A percentile compares a stretch with the other conserved stretches of the same genome.
phyloP scores from a whole-genome alignment of 2,888 invertebrate species.

The Ochropleura plecta region DNA sequence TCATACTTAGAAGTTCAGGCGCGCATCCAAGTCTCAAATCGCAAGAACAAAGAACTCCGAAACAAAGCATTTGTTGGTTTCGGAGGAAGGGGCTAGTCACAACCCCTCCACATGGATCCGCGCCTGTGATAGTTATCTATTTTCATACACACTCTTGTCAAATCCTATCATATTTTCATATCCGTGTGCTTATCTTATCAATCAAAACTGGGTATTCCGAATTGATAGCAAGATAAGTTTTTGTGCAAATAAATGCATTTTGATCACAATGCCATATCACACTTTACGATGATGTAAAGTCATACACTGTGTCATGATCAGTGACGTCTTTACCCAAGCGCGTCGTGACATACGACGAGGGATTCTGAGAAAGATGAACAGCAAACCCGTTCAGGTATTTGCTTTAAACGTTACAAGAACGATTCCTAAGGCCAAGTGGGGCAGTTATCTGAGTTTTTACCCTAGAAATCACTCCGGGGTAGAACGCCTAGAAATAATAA shows the following conservation, averaged over 20 bases:
- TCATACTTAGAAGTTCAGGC: conserved; percentile 8
- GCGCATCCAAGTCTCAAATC: conserved; percentile 39
- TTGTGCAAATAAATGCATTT: conserved; percentile 6
- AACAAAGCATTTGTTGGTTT: conserved; percentile 18
- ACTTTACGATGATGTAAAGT: background rate
- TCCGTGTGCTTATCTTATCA: conserved; percentile 3
- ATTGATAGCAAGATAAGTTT: background rate
- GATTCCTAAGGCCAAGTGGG: conserved; percentile 6
- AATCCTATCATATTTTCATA: conserved; percentile 11
- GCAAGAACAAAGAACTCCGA: conserved; percentile 20
- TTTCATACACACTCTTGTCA: conserved; percentile 17
- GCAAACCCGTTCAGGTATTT: conserved; percentile 21
- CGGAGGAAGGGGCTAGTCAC: conserved; percentile 23
- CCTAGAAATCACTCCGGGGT: background rate
- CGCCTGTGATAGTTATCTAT: conserved; percentile 42
- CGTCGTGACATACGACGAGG: conserved; percentile 15
- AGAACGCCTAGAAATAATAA: conserved; percentile 19
- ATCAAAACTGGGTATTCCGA: background rate
- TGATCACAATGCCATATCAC: background rate
- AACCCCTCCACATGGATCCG: conserved; percentile 25
- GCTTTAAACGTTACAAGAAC: conserved; percentile 30
- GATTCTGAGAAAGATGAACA: background rate
- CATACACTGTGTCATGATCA: background rate
- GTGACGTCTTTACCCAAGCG: conserved; percentile 21
- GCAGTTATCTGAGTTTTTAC: conserved; percentile 5